Base-by-base conservation (phyloP, 64 coral and sea anemone species). In the Stichodactyla mertensii region DNA sequence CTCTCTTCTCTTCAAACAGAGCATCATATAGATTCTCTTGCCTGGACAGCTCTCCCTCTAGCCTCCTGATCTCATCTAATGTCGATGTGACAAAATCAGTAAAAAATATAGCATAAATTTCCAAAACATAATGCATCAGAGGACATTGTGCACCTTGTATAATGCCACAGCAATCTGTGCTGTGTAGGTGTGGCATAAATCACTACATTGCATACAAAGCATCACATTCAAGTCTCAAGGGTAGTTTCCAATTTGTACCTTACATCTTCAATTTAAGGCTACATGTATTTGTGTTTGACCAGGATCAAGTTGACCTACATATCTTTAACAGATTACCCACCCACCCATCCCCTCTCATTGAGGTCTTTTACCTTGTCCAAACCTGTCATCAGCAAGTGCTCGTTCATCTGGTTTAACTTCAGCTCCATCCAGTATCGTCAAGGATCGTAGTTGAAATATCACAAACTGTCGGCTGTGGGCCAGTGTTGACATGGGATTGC, bases 381-480 rank as follows among this genome's bases (percentile, higher is more conserved):
- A 99, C 80, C 93, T 88, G 86, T 87, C 82, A 79, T 99, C 97
- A 10, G 97, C 97, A 84, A 85, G 80, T 36, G 55, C 85, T 55
- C 93, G 79, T 13, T 95, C 93, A 52, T 99, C 93, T 6, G 80
- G 80, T 20, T 87, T 91, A 22, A 99, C 79, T 20, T 59, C 10
- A 61, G 88, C 78, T 19, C 88, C 88, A 87, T 99, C 97, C 28
- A 99, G 78, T 45, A 55, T 15, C 18, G 89, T 85, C 6, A 99
- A 85, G 14, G 90, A 92, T 13, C 97, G 82, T 59, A 95, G 59
- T 57, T 99, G 97, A 82, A 95, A 99, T n/a, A 99, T 87, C 55
- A 95, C 89, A 86, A 95, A 99, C 83, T 88, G 91, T 11, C 88
- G 86, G 55, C 88, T 88, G 45, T 99, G 97, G 53, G 91, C 88